A percentile compares a stretch with the other conserved stretches of the same genome.
phyloP scores from a whole-genome alignment of 2,888 invertebrate species.

The Anoncus sp. region DNA sequence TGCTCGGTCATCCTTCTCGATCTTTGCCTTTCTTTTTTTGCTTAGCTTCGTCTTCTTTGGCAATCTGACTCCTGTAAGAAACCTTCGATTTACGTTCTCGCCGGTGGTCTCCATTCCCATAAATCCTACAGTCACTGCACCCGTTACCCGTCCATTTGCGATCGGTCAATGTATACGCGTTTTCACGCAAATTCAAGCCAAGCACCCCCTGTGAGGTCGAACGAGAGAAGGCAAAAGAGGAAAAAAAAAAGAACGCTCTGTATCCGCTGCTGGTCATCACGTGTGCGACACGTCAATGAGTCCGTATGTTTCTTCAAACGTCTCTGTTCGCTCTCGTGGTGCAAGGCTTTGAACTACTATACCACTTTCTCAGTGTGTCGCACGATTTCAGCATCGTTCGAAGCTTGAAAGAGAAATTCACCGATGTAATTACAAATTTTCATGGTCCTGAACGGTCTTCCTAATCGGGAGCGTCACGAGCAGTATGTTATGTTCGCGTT shows the following conservation, averaged over 20 bases:
- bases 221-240: conserved; percentile 1
- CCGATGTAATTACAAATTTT: conserved; percentile 56
- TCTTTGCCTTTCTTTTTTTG: conserved; percentile 9
- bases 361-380: conserved; percentile 6
- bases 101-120: conserved; percentile 61
- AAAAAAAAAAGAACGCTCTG: conserved; percentile 4
- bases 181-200: conserved; percentile 64
- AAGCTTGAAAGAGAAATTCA: conserved; percentile 23
- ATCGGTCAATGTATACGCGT: conserved; percentile 54
- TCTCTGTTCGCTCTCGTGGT: conserved; percentile 4
- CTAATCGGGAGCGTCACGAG: conserved; percentile 48
- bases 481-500: conserved; percentile 43
- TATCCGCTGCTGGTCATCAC: conserved; percentile 54
- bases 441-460: conserved; percentile 42
- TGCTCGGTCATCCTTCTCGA: conserved; percentile 13
- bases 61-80: conserved; percentile 31
- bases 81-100: conserved; percentile 31
- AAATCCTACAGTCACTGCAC: conserved; percentile 64
- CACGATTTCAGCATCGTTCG: conserved; percentile 2
- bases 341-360: neutral
- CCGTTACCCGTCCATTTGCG: conserved; percentile 62
- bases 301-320: conserved; percentile 18
- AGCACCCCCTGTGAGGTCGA: conserved; percentile 19
- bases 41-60: conserved; percentile 17
- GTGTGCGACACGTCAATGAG: conserved; percentile 38